A percentile compares a stretch with the other conserved stretches of the same genome.
Conservation (phyloP, 1,140 invertebrate genomes). For the Diorhabda elongata region DNA sequence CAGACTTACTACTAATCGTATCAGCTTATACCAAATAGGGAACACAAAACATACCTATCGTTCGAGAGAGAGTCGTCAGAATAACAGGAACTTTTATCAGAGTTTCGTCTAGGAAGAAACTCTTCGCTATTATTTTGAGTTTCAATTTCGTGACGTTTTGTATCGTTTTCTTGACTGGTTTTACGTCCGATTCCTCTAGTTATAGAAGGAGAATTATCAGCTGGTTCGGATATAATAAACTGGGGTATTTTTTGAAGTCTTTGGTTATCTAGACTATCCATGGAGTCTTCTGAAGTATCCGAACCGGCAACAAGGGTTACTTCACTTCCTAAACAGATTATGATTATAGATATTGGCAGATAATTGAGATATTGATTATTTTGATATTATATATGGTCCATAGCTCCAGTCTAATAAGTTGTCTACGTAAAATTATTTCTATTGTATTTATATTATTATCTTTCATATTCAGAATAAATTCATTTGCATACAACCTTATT, state of each 20-base stretch:
- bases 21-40: too few relatives aligned
- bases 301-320: slow-evolving; percentile 70
- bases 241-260: slow-evolving; percentile 44
- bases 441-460: too few relatives aligned
- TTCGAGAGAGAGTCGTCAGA: slow-evolving; percentile 65
- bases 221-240: slow-evolving; percentile 55
- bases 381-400: too few relatives aligned
- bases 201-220: slow-evolving; percentile 72
- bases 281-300: slow-evolving; percentile 57
- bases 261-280: slow-evolving; percentile 56
- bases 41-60: slow-evolving; percentile 43
- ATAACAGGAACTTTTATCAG: slow-evolving; percentile 61
- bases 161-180: slow-evolving; percentile 55
- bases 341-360: background rate
- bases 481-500: too few relatives aligned
- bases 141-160: slow-evolving; percentile 19
- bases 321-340: slow-evolving; percentile 54
- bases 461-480: too few relatives aligned
- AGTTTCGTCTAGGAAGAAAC: slow-evolving; percentile 44
- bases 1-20: too few relatives aligned
- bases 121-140: slow-evolving; percentile 28
- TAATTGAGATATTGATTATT: too few relatives aligned
- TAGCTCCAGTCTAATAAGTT: too few relatives aligned
- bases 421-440: too few relatives aligned
- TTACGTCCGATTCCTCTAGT: slow-evolving; percentile 72